Evolutionary conservation across 2,888 invertebrate species (phyloP).

Genomic region (Platycheirus rosarum): DNA sequence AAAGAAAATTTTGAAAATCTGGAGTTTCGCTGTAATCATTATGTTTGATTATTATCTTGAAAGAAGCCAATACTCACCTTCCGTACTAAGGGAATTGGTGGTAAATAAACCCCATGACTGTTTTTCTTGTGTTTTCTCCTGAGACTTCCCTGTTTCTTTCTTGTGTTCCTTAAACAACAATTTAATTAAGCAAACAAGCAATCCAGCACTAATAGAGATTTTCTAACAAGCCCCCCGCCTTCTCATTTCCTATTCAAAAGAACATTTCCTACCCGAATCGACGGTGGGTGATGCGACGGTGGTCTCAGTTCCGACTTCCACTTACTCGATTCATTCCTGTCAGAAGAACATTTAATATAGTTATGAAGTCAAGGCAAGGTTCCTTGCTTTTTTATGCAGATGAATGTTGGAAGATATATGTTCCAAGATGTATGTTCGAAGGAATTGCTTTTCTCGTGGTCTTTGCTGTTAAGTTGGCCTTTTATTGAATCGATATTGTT

Average conservation of each 20-base stretch:
- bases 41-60: too few relatives aligned
- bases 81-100: too few relatives aligned
- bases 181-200: constrained; percentile 37
- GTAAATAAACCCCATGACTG: too few relatives aligned
- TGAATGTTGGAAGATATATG: not conserved
- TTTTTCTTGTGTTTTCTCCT: too few relatives aligned
- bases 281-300: too few relatives aligned
- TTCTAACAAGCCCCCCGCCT: constrained; percentile 25
- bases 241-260: constrained; percentile 32
- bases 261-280: constrained; percentile 19
- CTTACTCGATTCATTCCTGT: not conserved
- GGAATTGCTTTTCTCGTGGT: not conserved
- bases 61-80: too few relatives aligned
- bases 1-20: too few relatives aligned
- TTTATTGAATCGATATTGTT: constrained; percentile 3
- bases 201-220: constrained; percentile 23
- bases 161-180: too few relatives aligned
- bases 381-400: constrained; percentile 29
- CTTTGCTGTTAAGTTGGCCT: not conserved
- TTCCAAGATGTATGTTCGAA: constrained; percentile 14
- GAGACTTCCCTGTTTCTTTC: too few relatives aligned
- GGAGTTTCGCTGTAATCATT: too few relatives aligned
- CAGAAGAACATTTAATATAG: constrained; percentile 12
- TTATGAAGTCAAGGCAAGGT: constrained; percentile 18
- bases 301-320: constrained; percentile 7